Base-by-base conservation (phyloP, 1,140 invertebrate genomes). In the Drosophila biarmipes region DNA sequence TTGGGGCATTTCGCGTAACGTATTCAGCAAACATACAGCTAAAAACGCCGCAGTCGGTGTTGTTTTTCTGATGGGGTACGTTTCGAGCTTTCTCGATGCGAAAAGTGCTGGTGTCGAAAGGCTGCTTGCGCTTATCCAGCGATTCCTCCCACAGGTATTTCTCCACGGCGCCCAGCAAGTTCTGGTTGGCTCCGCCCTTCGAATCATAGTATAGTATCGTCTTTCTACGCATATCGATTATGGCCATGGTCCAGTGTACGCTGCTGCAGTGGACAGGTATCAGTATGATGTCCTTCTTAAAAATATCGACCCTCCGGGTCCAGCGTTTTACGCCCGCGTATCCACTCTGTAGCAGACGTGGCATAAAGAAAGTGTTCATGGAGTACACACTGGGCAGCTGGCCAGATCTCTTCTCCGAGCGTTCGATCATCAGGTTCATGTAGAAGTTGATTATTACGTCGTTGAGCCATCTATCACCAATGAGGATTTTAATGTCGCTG, bases 21-120 rank as follows among this genome's bases (percentile, higher is more conserved):
- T 96, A 98, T 92, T 99, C 98, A 0, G 98, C 98, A 93, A 97
- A 98, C 91, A 97, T 98, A 92, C 98, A 99, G 0, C 97, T 95
- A 92, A 99, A 99, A 92, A 99, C 97, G 6, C 98, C 98, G 93
- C 98, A 99, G 92, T 99, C 98, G 90, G 96, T 96, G 15, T 96
- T 96, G 93, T 99, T 99, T 94, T 96, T 96, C 92, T 99, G 98
- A 77, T 96, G 96, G 0, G 99, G 99, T 81, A 98, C 97, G 87
- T 97, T 6, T 6, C 46, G 17, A 0, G 95, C 93, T 80, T 94
- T 94, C 71, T 95, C 93, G 10, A 95, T 92, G 34, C 92, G 93
- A 95, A 97, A 99, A 4, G 94, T 94, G 15, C 80, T 93, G 0
- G 94, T 95, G 85, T 98, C 95, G 67, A 96, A 96, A 0, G 92